Evolutionary conservation across 2,113 vertebrate genomes (phyloP), one percentile per base, ranked within the genome.

Genomic region (Odontesthes bonariensis): DNA sequence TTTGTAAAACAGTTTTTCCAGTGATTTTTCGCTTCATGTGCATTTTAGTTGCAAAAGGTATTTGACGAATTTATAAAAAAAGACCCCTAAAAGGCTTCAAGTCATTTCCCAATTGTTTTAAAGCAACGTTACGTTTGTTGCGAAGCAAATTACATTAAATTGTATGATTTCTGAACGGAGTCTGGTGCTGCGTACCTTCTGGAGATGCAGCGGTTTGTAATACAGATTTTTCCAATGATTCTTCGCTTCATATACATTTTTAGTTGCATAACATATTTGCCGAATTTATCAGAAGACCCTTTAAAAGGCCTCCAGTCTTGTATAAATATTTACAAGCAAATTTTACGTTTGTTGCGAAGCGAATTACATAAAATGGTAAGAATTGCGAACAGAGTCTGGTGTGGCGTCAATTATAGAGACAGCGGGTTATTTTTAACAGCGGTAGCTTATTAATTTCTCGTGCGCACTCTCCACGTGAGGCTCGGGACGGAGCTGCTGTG

Each of bases 91-190:
- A 13, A 8, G 0, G 8, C 17, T 17, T 42, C 10, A 16, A 14
- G 4, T 42, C 17, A 1, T 3, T 5, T 22, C 12, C 23, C 5
- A 20, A 11, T 20, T 49, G 10, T 22, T 47, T 23, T 23, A 63
- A n/a, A 0, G 16, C 19, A 14, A 31, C 46, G 19, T 5, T 2
- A 4, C 8, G 3, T 17, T n/a, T 16, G 1, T 27, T 35, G 31
- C 22, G 7, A 17, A 27, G 13, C 0, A 23, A 17, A 42, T 2
- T 9, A 2, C 3, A 27, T 31, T n/a, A 31, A 68, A 68, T 10
- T 20, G 3, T 1, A 0, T 8, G 3, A 14, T 14, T 32, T n/a
- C 23, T 32, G 16, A 31, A 5, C 8, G 6, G 16, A 32, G 52
- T 32, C 19, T 56, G 65, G 52, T 55, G 22, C 38, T 2, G 27